Evolutionary conservation across 2,113 vertebrate genomes (phyloP), one percentile per base, ranked within the genome.

Genomic region (Trachemys scripta): DNA sequence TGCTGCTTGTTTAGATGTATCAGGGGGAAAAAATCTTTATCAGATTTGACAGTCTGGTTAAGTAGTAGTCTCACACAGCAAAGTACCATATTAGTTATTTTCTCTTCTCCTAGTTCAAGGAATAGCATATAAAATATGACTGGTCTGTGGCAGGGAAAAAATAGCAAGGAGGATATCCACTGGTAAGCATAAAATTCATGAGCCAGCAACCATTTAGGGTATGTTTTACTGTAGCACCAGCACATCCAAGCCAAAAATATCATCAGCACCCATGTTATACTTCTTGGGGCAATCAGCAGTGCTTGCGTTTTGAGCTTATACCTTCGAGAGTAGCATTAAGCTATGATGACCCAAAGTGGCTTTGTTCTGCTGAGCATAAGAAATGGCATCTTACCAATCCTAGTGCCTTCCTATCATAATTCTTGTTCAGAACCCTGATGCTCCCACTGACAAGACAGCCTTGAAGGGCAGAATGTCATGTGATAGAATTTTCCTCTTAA

Each of bases 181-280:
- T 76, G 90, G 75, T 80, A 92, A 54, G 42, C 75, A 88, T 81
- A 90, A 96, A 91, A 95, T 89, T 45, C 81, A 88, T 2, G 19
- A 88, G 80, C 90, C 87, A 96, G 50, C 82, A 97, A 95, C 90
- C 93, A 82, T 94, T 89, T 50, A 50, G 82, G 72, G 31, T 0
- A 0, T 79, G 62, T 90, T 95, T 94, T 90, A 89, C 87, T 89
- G 51, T 62, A 90, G 50, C 80, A 95, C 24, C 79, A 94, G 47
- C 65, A 88, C 75, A 84, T 38, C 80, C 69, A 90, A 51, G 29
- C 89, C 84, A 31, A 90, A 19, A 54, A 65, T 88, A 82, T 85
- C 90, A 97, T 92, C 84, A 93, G 53, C 59, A 90, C 84, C 56
- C 78, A 80, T 95, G 57, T 62, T 49, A 10, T 84, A 96, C 19